Conservation (phyloP, 2,888 invertebrate species). For the Carterocephalus palaemon region DNA sequence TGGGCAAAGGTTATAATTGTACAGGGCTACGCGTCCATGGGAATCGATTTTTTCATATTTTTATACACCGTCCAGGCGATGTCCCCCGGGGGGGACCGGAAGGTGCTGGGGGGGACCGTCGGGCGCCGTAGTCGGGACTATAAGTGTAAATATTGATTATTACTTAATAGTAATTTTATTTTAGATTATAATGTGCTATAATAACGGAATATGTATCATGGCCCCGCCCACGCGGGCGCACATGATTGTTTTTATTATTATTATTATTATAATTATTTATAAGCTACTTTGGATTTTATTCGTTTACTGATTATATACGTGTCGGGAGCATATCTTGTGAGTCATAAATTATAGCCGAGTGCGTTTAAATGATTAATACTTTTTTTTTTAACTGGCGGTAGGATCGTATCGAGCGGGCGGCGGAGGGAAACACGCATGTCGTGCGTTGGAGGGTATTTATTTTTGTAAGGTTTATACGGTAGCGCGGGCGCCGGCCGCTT, state of each 20-base stretch:
- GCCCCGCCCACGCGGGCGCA: slow-evolving; percentile 41
- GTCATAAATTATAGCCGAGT: slow-evolving; percentile 45
- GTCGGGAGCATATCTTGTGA: slow-evolving; percentile 42
- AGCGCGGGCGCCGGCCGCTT: slow-evolving; percentile 34
- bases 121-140: slow-evolving; percentile 45
- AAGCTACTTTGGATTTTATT: slow-evolving; percentile 59
- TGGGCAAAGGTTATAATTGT: slow-evolving; percentile 29
- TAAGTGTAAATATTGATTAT: slow-evolving; percentile 72
- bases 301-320: slow-evolving; percentile 35
- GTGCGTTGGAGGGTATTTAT: slow-evolving; percentile 69
- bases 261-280: slow-evolving; percentile 51
- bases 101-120: slow-evolving; percentile 41
- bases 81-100: slow-evolving; percentile 30
- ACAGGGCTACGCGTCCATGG: slow-evolving; percentile 1
- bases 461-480: slow-evolving; percentile 76
- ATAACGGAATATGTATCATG: slow-evolving; percentile 57
- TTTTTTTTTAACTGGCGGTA: slow-evolving; percentile 48
- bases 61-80: slow-evolving; percentile 32
- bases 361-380: slow-evolving; percentile 39
- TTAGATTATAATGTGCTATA: slow-evolving; percentile 72
- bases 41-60: slow-evolving; percentile 25
- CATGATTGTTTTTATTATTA: slow-evolving; percentile 53
- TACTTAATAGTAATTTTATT: slow-evolving; percentile 74
- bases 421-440: too few relatives aligned
- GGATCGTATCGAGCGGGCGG: too few relatives aligned